Base-by-base conservation (phyloP, 2,888 invertebrate species). In the Pedicia rivosa region DNA sequence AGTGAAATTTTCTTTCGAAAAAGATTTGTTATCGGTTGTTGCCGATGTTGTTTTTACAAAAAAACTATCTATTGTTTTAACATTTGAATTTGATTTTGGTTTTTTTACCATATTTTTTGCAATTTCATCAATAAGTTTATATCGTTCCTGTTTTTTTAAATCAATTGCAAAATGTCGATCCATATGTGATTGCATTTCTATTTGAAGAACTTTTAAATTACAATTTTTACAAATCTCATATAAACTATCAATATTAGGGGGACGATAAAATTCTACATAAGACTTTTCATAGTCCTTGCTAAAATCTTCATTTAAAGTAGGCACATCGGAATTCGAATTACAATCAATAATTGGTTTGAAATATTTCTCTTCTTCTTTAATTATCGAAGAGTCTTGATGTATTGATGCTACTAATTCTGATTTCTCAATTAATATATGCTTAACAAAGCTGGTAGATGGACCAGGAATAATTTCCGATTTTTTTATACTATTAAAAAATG, bases 81-180 rank as follows among this genome's bases (percentile, higher is more conserved):
- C n/a, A n/a, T n/a, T n/a, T n/a, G n/a, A n/a, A n/a, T n/a, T 17
- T 46, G 27, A 39, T 19, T 43, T 33, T 46, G 37, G 43, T 8
- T 39, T 50, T 41, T 42, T 50, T 41, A 42, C 46, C n/a, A 34
- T 35, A 34, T 43, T 47, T 7, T 33, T 8, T 37, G 51, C 52
- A 16, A 52, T 33, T 41, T 55, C 57, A 40, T 43, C 47, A 30
- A 47, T 50, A 46, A 45, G 57, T 40, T 52, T n/a, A n/a, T n/a
- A n/a, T 36, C 67, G 61, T 40, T 70, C 65, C 52, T 75, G 68
- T 24, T 70, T 66, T 47, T 74, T 70, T 8, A 83, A 52, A 45
- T 72, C 67, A 39, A 74, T 55, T 1, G 84, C 83, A 36, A 75
- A 61, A 55, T 84, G 84, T 49, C 70, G 78, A 54, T 83, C 88